Evolutionary conservation across 2,888 invertebrate genomes (phyloP).

Genomic region (Pherbina coryleti): DNA sequence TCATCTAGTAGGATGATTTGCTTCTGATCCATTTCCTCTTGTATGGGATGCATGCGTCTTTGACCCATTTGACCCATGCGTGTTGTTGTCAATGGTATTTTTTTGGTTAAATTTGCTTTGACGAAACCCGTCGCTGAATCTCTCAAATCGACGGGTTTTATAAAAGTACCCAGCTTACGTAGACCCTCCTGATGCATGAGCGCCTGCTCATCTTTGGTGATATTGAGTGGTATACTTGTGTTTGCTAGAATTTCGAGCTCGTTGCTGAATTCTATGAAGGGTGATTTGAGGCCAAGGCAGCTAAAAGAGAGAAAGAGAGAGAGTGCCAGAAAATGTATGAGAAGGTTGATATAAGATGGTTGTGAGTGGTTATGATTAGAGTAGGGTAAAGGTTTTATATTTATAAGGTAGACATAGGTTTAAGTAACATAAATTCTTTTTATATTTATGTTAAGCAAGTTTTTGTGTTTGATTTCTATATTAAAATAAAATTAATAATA

Average conservation of each 20-base stretch:
- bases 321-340: background rate
- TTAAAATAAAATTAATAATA: no score
- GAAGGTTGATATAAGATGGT: background rate
- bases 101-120: slow-evolving; percentile 66
- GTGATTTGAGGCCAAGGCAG: slow-evolving; percentile 67
- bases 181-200: slow-evolving; percentile 68
- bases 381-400: no score
- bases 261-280: slow-evolving; percentile 67
- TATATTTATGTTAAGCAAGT: no score
- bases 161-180: slow-evolving; percentile 66
- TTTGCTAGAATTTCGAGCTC: slow-evolving; percentile 66
- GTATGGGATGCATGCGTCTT: slow-evolving; percentile 64
- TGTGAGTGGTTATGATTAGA: background rate
- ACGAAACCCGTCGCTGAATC: slow-evolving; percentile 67
- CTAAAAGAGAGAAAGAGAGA: slow-evolving; percentile 55
- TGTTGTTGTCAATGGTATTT: slow-evolving; percentile 53
- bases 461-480: no score
- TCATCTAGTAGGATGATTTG: slow-evolving; percentile 68
- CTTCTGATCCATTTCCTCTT: slow-evolving; percentile 68
- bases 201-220: slow-evolving; percentile 68
- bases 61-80: slow-evolving; percentile 47
- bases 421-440: no score
- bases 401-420: no score
- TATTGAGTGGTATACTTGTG: slow-evolving; percentile 67
- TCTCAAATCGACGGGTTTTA: slow-evolving; percentile 67